Percentiles rank a stretch among this genome's conserved stretches.
phyloP scores from a whole-genome alignment of 2,888 invertebrate species.

The Elgonia sp. region DNA sequence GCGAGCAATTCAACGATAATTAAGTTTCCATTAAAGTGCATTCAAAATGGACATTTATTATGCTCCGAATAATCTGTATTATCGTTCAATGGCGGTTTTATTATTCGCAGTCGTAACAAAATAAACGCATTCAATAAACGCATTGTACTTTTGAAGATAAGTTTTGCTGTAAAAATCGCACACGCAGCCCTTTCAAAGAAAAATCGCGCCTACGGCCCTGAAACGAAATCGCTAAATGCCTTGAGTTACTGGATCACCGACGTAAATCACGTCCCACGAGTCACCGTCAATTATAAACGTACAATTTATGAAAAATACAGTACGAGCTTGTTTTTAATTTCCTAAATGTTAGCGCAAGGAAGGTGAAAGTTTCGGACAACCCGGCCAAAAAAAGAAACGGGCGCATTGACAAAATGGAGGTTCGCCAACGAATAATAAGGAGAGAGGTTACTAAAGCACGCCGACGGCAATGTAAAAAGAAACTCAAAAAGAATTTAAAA shows the following conservation, averaged over 20 bases:
- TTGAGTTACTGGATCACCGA: constrained; percentile 68
- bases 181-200: constrained; percentile 52
- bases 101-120: constrained; percentile 14
- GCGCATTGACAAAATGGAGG: constrained; percentile 52
- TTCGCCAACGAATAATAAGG: constrained; percentile 26
- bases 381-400: constrained; percentile 3
- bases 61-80: constrained; percentile 21
- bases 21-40: constrained; percentile 22
- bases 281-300: constrained; percentile 68
- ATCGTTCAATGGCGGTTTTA: neutral
- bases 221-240: constrained; percentile 66
- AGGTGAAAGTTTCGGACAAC: constrained; percentile 12
- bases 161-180: constrained; percentile 18
- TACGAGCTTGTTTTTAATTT: constrained; percentile 51
- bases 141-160: constrained; percentile 41
- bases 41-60: constrained; percentile 20
- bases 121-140: constrained; percentile 23
- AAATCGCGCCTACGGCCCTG: constrained; percentile 62
- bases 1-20: neutral
- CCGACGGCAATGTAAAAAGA: constrained; percentile 57
- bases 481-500: constrained; percentile 54
- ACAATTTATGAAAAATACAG: constrained; percentile 66
- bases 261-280: constrained; percentile 73
- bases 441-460: constrained; percentile 1
- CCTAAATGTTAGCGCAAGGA: constrained; percentile 2